Percentiles rank a stretch among this genome's conserved stretches.
Evolutionary conservation across 1,140 invertebrate genomes (phyloP).

Genomic region (Cylas formicarius): DNA sequence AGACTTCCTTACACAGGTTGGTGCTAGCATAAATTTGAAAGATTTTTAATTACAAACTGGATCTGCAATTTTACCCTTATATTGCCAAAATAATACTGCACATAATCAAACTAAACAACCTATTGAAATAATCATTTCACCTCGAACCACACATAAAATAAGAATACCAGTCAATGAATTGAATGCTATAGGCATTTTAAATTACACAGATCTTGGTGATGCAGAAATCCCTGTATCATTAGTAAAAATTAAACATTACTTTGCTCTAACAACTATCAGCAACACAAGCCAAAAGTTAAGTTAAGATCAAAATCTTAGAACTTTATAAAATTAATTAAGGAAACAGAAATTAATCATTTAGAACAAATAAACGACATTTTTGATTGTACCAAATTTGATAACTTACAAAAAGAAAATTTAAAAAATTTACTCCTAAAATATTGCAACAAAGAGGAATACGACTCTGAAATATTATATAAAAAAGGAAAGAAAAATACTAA

Average conservation of each 20-base stretch:
- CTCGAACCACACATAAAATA: conserved; percentile 4
- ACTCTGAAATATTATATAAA: conserved; percentile 43
- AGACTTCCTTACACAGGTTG: no score
- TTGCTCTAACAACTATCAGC: conserved; percentile 10
- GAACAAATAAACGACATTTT: conserved; percentile 9
- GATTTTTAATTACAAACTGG: no score
- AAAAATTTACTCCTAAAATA: conserved; percentile 17
- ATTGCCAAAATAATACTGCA: no score
- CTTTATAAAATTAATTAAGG: conserved; percentile 4
- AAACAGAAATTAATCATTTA: conserved; percentile 10
- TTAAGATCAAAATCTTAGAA: conserved; percentile 11
- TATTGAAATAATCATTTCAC: not conserved
- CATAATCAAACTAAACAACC: conserved; percentile 1
- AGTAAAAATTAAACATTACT: conserved; percentile 12
- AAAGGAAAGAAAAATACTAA: conserved; percentile 34
- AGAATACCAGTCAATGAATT: conserved; percentile 10
- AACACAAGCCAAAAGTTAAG: conserved; percentile 12
- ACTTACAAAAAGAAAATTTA: conserved; percentile 12
- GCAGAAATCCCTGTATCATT: conserved; percentile 15
- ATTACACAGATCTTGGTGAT: conserved; percentile 11
- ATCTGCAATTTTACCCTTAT: no score
- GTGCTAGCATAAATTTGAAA: no score
- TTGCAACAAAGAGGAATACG: conserved; percentile 35
- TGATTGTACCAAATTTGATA: conserved; percentile 8
- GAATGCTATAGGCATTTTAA: conserved; percentile 8